phyloP scores from a whole-genome alignment of 2,113 vertebrate species.

The Recurvirostra avosetta region DNA sequence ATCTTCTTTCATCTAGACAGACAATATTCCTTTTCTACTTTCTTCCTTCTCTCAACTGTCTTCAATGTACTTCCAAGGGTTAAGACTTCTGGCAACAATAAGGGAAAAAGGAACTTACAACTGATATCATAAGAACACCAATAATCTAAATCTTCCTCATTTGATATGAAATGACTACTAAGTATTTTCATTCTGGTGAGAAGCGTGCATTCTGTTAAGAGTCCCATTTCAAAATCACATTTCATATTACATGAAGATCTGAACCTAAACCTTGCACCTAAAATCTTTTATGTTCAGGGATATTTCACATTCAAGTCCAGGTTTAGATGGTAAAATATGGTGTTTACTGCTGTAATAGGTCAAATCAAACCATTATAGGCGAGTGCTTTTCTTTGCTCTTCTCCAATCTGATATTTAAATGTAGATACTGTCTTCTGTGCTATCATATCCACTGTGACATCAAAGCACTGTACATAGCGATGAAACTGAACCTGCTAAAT shows the following conservation, averaged over 20 bases:
- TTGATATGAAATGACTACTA: not conserved
- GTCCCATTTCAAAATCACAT: not conserved
- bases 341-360: not conserved
- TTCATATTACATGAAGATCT: not conserved
- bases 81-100: not conserved
- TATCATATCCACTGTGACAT: not conserved
- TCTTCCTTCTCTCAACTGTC: not conserved
- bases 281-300: not conserved
- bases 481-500: conserved; percentile 58
- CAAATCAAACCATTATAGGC: not conserved
- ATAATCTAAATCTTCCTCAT: not conserved
- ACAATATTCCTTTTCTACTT: not conserved
- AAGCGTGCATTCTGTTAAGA: not conserved
- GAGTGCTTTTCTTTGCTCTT: not conserved
- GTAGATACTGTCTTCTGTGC: not conserved
- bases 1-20: not conserved
- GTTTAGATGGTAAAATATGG: not conserved
- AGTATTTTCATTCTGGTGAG: not conserved
- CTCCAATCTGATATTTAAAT: not conserved
- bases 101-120: not conserved
- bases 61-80: not conserved
- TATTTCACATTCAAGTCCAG: not conserved
- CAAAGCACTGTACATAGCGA: not conserved
- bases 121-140: not conserved
- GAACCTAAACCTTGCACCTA: not conserved